Evolutionary conservation across 2,888 invertebrate genomes (phyloP), one percentile per base, ranked within the genome.

Genomic region (Imbricaverruca yamaguchii): DNA sequence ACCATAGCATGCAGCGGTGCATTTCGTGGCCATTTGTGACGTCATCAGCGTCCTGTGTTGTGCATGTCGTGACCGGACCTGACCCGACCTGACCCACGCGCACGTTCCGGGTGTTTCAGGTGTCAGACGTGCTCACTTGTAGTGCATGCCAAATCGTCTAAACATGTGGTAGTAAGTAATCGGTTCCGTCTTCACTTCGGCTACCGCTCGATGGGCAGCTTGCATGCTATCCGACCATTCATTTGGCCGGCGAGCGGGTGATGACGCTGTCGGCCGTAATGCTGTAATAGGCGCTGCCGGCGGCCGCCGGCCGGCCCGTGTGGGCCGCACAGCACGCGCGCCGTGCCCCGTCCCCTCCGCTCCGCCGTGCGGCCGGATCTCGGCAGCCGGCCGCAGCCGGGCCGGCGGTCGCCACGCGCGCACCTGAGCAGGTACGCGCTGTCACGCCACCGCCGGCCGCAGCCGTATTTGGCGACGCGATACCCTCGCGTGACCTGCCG

Each of bases 71-170:
- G 39, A 39, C 39, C 39, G 39, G 39, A 39, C 39, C 39, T 39
- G 39, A 39, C 39, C 39, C 39, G 39, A 59, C 21, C 55, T 55
- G 74, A 55, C 74, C 74, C 55, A 74, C 53, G 55, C 23, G 74
- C 74, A 74, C 55, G 74, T 74, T 74, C 55, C 55, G 74, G 74
- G 74, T 74, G 74, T 74, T 74, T 74, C 74, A 74, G 74, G 23
- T 74, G 21, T 59, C 59, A 59, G 21, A 10, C 53, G 39, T 39
- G 39, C 39, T 39, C 39, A 39, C 39, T 39, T 74, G 74, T 74
- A 21, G 23, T 74, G 74, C 74, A 74, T 74, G 74, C 55, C 15
- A 18, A 74, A 53, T 74, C 74, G 21, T 74, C 74, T 74, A 74
- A 74, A 74, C 18, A 53, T 18, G 74, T 53, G 74, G 74, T 74